A percentile compares a stretch with the other conserved stretches of the same genome.
Conservation (phyloP, 2,888 invertebrate genomes). For the Sussaba pulchella region DNA sequence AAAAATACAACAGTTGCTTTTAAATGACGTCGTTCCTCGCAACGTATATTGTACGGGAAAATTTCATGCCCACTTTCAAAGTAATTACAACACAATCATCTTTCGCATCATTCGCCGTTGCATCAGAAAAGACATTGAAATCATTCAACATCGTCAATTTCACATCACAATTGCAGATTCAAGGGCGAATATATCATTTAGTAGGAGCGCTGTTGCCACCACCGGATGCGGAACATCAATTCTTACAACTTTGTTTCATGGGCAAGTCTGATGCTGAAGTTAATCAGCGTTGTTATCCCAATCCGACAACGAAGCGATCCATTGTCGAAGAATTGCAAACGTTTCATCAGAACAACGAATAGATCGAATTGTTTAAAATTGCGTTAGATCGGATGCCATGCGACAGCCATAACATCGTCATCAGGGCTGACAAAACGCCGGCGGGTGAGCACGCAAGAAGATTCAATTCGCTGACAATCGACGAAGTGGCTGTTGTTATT, state of each 20-base stretch:
- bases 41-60: constrained; percentile 33
- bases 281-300: constrained; percentile 30
- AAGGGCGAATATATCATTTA: constrained; percentile 58
- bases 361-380: constrained; percentile 69
- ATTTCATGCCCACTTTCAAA: constrained; percentile 42
- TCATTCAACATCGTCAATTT: neutral
- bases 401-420: constrained; percentile 74
- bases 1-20: constrained; percentile 67
- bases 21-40: constrained; percentile 71
- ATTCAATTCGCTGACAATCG: constrained; percentile 72
- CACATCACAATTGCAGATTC: neutral
- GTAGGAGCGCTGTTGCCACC: constrained; percentile 53
- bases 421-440: constrained; percentile 75
- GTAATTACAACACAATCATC: too few relatives aligned
- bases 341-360: constrained; percentile 47
- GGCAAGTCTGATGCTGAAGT: constrained; percentile 66
- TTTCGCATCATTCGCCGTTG: too few relatives aligned
- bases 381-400: constrained; percentile 73
- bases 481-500: constrained; percentile 74
- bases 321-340: constrained; percentile 48
- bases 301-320: constrained; percentile 19
- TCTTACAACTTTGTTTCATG: constrained; percentile 75
- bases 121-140: constrained; percentile 20
- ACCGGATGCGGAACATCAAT: constrained; percentile 35
- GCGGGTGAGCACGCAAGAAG: constrained; percentile 72